A percentile compares a stretch with the other conserved stretches of the same genome.
Evolutionary conservation across 2,113 vertebrate genomes (phyloP).

Genomic region (Rutilus rutilus): DNA sequence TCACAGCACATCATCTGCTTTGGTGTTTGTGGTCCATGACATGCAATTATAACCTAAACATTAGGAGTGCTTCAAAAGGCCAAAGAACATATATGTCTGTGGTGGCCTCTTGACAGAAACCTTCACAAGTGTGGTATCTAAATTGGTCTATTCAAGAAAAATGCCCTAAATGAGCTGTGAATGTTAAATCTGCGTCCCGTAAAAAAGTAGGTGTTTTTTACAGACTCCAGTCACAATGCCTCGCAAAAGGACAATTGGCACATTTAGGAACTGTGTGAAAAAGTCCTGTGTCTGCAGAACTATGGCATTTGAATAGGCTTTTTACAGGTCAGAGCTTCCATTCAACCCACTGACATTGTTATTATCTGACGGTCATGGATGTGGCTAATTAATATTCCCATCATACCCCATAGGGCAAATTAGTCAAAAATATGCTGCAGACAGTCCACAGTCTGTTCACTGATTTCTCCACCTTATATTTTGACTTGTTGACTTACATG

Average conservation of each 20-base stretch:
- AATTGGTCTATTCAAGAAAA: constrained; percentile 60
- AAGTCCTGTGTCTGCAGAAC: constrained; percentile 86
- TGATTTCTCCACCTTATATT: background rate
- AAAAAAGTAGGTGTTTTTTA: constrained; percentile 74
- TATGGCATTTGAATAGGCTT: constrained; percentile 90
- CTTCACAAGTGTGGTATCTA: constrained; percentile 55
- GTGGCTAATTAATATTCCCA: constrained; percentile 98
- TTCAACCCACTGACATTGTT: constrained; percentile 92
- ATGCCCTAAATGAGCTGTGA: constrained; percentile 63
- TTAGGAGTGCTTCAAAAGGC: constrained; percentile 57
- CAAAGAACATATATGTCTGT: constrained; percentile 55
- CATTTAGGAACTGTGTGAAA: constrained; percentile 90
- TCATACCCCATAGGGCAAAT: constrained; percentile 90
- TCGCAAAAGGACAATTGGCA: constrained; percentile 83
- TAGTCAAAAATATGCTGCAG: constrained; percentile 85
- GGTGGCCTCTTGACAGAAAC: constrained; percentile 58
- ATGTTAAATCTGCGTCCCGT: constrained; percentile 66
- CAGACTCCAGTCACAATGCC: constrained; percentile 79
- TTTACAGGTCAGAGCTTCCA: constrained; percentile 97
- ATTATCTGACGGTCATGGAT: constrained; percentile 93
- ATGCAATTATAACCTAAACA: constrained; percentile 71
- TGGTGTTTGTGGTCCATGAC: constrained; percentile 68
- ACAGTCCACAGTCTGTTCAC: constrained; percentile 53
- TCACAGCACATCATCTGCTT: constrained; percentile 60
- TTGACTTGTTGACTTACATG: constrained; percentile 19